phyloP scores from a whole-genome alignment of 2,797 vertebrate species.

The Notolepis coatsorum region DNA sequence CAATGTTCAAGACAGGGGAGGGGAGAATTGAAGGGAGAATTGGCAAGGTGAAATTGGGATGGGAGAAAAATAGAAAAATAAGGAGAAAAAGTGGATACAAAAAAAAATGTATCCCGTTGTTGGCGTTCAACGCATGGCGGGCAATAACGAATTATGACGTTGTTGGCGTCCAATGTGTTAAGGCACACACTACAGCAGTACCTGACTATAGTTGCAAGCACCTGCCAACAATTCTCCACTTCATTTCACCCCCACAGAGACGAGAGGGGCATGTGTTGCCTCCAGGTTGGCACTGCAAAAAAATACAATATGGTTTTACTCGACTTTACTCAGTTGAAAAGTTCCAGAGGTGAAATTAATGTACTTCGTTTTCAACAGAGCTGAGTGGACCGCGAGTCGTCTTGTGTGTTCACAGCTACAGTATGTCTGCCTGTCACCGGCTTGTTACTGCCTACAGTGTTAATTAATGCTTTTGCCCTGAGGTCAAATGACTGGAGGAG shows the following conservation, averaged over 20 bases:
- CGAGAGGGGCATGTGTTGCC: slow-evolving; percentile 32
- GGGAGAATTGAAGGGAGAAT: no score
- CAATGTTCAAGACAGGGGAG: no score
- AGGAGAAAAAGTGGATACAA: no score
- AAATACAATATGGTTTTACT: no score
- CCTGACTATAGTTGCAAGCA: slow-evolving; percentile 39
- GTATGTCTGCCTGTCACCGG: background rate
- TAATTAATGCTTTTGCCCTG: no score
- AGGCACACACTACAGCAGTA: slow-evolving; percentile 25
- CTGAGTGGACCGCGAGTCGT: background rate
- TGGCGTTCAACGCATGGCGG: no score
- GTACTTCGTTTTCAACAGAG: background rate
- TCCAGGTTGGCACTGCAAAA: background rate
- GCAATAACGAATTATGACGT: no score
- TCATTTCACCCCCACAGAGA: slow-evolving; percentile 62
- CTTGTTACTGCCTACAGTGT: background rate
- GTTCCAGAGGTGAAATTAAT: background rate
- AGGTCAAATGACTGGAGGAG: no score
- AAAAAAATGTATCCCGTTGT: no score
- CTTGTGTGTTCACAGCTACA: background rate
- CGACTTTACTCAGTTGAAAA: background rate
- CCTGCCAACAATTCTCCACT: slow-evolving; percentile 25
- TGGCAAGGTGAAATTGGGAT: no score
- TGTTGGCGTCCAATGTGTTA: no score
- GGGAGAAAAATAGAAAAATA: no score